Evolutionary conservation across 2,113 vertebrate genomes (phyloP), one percentile per base, ranked within the genome.

Genomic region (Hoplias malabaricus): DNA sequence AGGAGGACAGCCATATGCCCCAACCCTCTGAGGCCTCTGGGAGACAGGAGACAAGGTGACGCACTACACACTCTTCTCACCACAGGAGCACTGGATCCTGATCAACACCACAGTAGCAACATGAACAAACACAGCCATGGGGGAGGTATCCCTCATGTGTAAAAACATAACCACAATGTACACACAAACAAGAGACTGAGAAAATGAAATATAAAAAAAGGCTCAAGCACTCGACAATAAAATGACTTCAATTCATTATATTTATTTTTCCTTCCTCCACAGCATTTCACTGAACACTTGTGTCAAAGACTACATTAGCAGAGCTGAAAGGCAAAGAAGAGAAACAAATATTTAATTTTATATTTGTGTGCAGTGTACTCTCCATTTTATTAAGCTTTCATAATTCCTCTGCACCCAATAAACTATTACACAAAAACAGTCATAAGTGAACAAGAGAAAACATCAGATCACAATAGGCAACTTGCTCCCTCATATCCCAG

Each of bases 1-100:
- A 87, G 87, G 85, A 89, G 89, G 88, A 87, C 89, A 87, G 88
- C 90, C 91, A 93, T 92, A 93, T 93, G 92, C 87, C 84, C 75
- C 75, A 84, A 86, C 84, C 84, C 84, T 87, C 89, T 80, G 86
- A 88, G 85, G 86, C 87, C 82, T 78, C 84, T 73, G 87, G 86
- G 86, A 85, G 76, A 38, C 79, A 84, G 84, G 88, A 89, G 82
- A 84, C 81, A 80, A 80, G 85, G 84, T 92, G 92, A 92, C 88
- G 88, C 87, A 92, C 83, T 89, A 84, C 75, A 88, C 83, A 87
- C 86, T 68, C 87, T 54, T 81, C 82, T 75, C 79, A 42, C 91
- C 10, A 81, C 86, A 76, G 88, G 91, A 80, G 65, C 63, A 73
- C 81, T 77, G 81, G 81, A 83, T 66, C 34, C 69, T 54, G 78